Conservation (phyloP, 2,113 vertebrate species). For the Myotis brandtii region DNA sequence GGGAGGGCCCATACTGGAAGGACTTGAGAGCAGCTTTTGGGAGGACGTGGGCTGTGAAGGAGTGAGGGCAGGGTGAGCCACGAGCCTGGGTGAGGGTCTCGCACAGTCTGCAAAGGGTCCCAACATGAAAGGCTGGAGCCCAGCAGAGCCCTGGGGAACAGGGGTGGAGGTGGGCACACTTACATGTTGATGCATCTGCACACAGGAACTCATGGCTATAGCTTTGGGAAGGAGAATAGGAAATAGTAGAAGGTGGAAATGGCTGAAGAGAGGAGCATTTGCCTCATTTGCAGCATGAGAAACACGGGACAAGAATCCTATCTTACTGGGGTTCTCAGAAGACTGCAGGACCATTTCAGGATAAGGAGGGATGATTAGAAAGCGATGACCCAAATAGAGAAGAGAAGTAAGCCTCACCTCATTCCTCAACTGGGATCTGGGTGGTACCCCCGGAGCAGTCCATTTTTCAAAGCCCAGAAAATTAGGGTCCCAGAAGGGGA, state of each 20-base stretch:
- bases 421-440: not conserved
- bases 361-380: not conserved
- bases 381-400: not conserved
- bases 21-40: not conserved
- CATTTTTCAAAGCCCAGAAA: conserved; percentile 5
- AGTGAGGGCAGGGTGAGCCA: not conserved
- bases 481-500: conserved; percentile 29
- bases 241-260: not conserved
- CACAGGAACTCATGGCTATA: not conserved
- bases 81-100: not conserved
- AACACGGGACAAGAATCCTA: not conserved
- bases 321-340: not conserved
- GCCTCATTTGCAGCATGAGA: not conserved
- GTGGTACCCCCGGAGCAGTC: not conserved
- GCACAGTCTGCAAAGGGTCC: not conserved
- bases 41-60: not conserved
- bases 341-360: not conserved
- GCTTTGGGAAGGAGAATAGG: conserved; percentile 22
- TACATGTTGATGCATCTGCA: not conserved
- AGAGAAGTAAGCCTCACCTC: not conserved
- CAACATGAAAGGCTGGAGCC: not conserved
- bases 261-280: not conserved
- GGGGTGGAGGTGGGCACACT: not conserved
- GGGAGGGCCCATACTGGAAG: not conserved
- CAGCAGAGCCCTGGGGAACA: not conserved